phyloP scores from a whole-genome alignment of 1,140 invertebrate genomes.

The Epicauta chinensis region DNA sequence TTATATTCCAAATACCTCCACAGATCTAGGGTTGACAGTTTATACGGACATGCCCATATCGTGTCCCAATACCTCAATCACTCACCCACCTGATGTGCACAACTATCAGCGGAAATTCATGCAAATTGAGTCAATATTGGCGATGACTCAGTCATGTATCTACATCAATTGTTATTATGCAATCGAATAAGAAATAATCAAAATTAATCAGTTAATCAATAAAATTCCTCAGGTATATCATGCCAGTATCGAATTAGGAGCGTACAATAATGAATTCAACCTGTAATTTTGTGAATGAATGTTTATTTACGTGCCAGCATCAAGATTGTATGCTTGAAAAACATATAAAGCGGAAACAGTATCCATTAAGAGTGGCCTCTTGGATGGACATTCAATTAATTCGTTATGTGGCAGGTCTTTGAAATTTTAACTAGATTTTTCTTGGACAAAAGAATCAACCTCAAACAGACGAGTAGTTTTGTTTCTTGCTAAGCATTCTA shows the following conservation, averaged over 20 bases:
- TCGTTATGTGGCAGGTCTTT: constrained; percentile 3
- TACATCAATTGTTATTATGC: too few species aligned
- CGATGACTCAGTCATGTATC: too few species aligned
- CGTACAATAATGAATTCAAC: constrained; percentile 4
- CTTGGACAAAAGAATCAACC: too few species aligned
- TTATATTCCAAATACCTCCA: constrained; percentile 6
- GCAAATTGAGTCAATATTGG: constrained; percentile 33
- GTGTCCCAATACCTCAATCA: constrained; percentile 37
- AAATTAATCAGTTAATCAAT: too few species aligned
- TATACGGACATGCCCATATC: constrained; percentile 38
- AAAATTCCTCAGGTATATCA: too few species aligned
- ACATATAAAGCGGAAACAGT: constrained; percentile 13
- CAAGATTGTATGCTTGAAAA: constrained; percentile 16
- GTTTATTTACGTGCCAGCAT: constrained; percentile 13
- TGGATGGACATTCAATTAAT: constrained; percentile 15
- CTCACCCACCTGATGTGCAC: constrained; percentile 35
- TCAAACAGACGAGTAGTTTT: too few species aligned
- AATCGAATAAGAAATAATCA: too few species aligned
- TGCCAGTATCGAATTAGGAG: constrained; percentile 2
- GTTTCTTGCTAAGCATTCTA: not conserved
- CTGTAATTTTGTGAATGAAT: constrained; percentile 8
- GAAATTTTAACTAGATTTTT: not conserved
- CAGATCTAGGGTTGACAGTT: constrained; percentile 16
- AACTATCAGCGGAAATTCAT: constrained; percentile 34
- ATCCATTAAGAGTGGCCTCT: constrained; percentile 5